Evolutionary conservation across 2,888 invertebrate species (phyloP), one percentile per base, ranked within the genome.

Genomic region (Apodemia duryi): DNA sequence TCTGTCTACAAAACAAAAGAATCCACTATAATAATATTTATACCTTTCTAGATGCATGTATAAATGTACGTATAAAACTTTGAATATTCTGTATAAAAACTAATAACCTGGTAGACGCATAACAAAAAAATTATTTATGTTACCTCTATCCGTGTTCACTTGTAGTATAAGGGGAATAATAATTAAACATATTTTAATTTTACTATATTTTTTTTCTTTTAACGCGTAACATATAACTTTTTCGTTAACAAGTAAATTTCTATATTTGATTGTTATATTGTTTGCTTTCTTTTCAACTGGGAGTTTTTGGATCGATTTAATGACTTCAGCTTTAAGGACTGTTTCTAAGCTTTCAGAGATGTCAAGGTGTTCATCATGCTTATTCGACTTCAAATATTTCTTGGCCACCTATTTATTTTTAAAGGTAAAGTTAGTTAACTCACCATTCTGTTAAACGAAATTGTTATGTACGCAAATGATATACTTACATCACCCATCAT

Each of bases 401-500:
- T 11, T 21, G 4, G 10, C 54, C 49, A n/a, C 67, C 66, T 68
- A 68, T 66, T 63, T 63, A 32, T 51, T 65, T 61, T 43, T 38
- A 63, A 62, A 46, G 41, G 10, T 32, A 6, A n/a, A 49, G 32
- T 66, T 66, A 63, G 41, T 51, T 51, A 21, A 51, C 21, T 13
- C 6, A 43, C 43, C 10, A 10, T 21, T 10, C 28, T 54, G 43
- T 41, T n/a, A 6, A 6, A n/a, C n/a, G 6, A 61, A 43, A n/a
- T 21, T 5, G 0, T 41, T 35, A 60, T 13, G n/a, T 32, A 6
- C 2, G 29, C 60, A 29, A 32, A 29, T 10, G 21, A 21, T 35
- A 63, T 72, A 84, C 88, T 86, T 78, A 88, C 89, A 68, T 75
- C 83, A 38, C 77, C 83, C 84, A 89, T 88, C 87, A 86, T 85